Base-by-base conservation (phyloP, 2,797 vertebrate genomes). In the Amblyraja radiata region DNA sequence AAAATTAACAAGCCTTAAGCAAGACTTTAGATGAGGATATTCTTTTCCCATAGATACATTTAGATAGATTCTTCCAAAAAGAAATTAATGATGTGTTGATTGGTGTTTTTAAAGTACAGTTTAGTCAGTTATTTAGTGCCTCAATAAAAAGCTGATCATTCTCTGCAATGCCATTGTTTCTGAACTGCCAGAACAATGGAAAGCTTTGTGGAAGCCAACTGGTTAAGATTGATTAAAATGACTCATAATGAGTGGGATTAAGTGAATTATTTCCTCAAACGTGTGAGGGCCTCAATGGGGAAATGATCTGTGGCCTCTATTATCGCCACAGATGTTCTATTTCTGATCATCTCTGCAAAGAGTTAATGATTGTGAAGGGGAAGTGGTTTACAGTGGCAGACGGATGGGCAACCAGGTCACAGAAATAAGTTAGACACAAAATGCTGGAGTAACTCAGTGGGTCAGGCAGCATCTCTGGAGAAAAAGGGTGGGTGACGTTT, bases 1-100 rank as follows among this genome's bases (percentile, higher is more conserved):
- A 68, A 88, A 88, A 68, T 88, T 88, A 88, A 88, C 84, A 68
- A 68, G 84, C 84, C 84, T 88, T 16, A 16, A 88, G 84, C 84
- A 68, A 68, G 84, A 88, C 16, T 88, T 68, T 13, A 88, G 68
- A 88, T 88, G 63, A 36, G n/a, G 32, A 68, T 88, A 65, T 88
- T 88, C n/a, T 36, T 68, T n/a, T 68, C 84, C 61, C 61, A 68
- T 65, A 63, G 16, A 88, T 6, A 65, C 14, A 68, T 36, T 18
- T 68, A 32, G 84, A 88, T 88, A 88, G 61, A 68, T 16, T 88
- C 84, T 68, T 63, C 14, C 5, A 88, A 9, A 88, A 88, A 14
- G 16, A n/a, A 68, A 18, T 21, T 36, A 68, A 68, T 88, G n/a
- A 8, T 65, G 63, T 18, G n/a, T 88, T 88, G 84, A 88, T 88